Conservation (phyloP, 2,113 vertebrate species). For the Ceyx cyanopectus region DNA sequence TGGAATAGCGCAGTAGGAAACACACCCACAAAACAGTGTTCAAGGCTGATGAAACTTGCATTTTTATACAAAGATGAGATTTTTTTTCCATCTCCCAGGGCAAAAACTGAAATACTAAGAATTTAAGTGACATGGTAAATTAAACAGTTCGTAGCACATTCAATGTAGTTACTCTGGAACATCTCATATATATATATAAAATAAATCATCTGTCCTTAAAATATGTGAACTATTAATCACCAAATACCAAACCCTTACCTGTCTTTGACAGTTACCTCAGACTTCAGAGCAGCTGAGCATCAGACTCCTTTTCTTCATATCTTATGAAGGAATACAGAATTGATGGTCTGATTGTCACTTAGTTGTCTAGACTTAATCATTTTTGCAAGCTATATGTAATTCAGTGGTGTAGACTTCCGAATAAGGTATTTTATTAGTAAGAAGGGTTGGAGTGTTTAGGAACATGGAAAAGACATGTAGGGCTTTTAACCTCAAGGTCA, state of each 20-base stretch:
- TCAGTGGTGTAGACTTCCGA: neutral
- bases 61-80: neutral
- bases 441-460: constrained; percentile 26
- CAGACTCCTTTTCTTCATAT: neutral
- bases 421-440: constrained; percentile 25
- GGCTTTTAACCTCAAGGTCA: constrained; percentile 20
- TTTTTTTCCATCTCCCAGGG: neutral
- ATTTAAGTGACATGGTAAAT: neutral
- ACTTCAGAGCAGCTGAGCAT: neutral
- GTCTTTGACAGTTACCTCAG: neutral
- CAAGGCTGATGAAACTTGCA: neutral
- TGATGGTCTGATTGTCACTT: neutral
- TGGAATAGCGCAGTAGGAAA: neutral
- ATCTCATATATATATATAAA: neutral
- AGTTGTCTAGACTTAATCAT: neutral
- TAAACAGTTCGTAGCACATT: neutral
- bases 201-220: neutral
- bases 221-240: neutral
- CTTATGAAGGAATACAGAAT: neutral
- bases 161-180: neutral
- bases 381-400: constrained; percentile 2
- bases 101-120: neutral
- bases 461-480: constrained; percentile 28
- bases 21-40: neutral
- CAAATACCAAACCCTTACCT: neutral